Conservation (phyloP, 2,113 vertebrate genomes). For the Bufo gargarizans region DNA sequence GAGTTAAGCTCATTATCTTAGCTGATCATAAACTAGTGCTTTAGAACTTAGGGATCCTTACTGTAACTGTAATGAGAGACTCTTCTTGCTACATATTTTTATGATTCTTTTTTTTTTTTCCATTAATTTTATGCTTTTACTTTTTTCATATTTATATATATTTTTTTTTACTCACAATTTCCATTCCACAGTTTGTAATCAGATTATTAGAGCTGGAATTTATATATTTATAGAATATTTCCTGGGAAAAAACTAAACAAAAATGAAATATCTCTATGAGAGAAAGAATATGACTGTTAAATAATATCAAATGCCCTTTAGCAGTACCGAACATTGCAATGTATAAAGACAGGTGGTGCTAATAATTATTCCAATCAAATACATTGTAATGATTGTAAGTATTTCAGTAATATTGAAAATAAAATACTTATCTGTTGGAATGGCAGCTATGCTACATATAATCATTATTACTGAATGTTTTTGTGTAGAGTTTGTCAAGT, state of each 20-base stretch:
- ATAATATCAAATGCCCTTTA: constrained; percentile 16
- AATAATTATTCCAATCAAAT: background rate
- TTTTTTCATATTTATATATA: background rate
- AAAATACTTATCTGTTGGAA: background rate
- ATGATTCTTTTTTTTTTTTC: constrained; percentile 58
- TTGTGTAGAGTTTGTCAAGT: background rate
- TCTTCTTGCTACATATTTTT: constrained; percentile 60
- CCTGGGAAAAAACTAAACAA: constrained; percentile 4
- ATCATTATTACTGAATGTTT: background rate
- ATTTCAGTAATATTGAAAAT: background rate
- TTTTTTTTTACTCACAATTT: constrained; percentile 40
- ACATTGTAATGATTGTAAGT: background rate
- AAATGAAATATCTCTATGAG: background rate
- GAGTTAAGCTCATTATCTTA: constrained; percentile 79
- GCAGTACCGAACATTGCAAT: background rate
- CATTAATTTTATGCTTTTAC: too few species aligned
- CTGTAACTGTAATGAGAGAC: constrained; percentile 59
- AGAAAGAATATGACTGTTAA: background rate
- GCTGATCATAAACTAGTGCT: constrained; percentile 76
- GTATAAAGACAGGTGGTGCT: background rate
- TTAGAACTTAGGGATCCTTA: constrained; percentile 68
- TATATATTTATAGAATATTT: constrained; percentile 16
- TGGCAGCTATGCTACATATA: background rate
- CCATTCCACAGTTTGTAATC: constrained; percentile 20
- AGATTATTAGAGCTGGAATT: background rate